phyloP scores from a whole-genome alignment of 2,888 invertebrate species.

The Sericinus montela region DNA sequence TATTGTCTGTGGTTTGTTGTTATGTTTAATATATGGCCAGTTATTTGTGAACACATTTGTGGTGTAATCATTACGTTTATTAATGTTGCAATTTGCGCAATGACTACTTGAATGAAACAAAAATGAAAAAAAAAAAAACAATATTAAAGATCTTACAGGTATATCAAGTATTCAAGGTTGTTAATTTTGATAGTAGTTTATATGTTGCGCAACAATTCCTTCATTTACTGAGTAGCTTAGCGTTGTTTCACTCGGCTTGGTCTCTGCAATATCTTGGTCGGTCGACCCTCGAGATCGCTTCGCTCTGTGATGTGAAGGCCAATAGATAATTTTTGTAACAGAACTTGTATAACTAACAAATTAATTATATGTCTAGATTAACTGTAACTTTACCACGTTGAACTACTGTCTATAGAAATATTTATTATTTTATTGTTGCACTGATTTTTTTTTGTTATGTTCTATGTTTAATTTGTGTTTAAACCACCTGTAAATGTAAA shows the following conservation, averaged over 20 bases:
- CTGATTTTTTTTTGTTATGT: conserved; percentile 68
- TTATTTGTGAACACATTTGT: conserved; percentile 5
- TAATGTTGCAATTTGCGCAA: neutral
- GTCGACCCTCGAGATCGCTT: conserved; percentile 58
- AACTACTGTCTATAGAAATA: conserved; percentile 67
- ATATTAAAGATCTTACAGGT: too few species aligned
- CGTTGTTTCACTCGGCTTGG: conserved; percentile 12
- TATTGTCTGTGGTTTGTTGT: conserved; percentile 24
- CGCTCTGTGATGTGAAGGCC: conserved; percentile 76
- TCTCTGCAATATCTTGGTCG: conserved; percentile 24
- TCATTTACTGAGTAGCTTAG: neutral
- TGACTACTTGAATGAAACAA: too few species aligned
- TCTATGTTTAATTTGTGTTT: conserved; percentile 74
- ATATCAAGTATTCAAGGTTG: conserved; percentile 8
- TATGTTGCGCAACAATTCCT: neutral
- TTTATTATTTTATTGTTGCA: conserved; percentile 79
- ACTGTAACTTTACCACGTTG: conserved; percentile 73
- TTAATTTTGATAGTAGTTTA: conserved; percentile 16
- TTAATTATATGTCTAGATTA: conserved; percentile 63
- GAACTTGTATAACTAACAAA: conserved; percentile 70
- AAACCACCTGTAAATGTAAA: conserved; percentile 71
- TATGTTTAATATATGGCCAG: neutral
- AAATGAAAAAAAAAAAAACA: too few species aligned
- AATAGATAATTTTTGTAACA: conserved; percentile 76
- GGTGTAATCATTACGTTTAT: conserved; percentile 1